These are phyloP conservation scores for Watsonalla binaria DNA, from an alignment of 2,888 invertebrate genomes.

Conservation along the genomic window DNA sequence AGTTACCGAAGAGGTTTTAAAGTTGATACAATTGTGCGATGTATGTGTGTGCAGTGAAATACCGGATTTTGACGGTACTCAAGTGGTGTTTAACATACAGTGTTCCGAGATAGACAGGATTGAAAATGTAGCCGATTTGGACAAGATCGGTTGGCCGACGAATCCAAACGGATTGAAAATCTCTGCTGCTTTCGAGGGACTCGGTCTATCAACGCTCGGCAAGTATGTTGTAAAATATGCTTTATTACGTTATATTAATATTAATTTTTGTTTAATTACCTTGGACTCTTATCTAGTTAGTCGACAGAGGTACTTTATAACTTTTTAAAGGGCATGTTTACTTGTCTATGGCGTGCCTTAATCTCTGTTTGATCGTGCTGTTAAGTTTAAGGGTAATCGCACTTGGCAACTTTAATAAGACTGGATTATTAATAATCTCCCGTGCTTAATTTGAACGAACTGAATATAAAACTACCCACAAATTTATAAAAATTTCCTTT, in stretches of 20 bases:
- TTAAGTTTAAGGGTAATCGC: constrained; percentile 21
- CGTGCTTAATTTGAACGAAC: no score
- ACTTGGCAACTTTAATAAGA: background rate
- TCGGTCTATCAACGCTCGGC: constrained; percentile 60
- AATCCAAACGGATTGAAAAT: constrained; percentile 67
- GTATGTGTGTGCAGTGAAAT: constrained; percentile 73
- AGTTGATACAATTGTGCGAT: constrained; percentile 55
- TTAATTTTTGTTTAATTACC: constrained; percentile 26
- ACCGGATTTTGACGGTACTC: constrained; percentile 54
- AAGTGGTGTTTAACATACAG: constrained; percentile 65
- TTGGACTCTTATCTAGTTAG: constrained; percentile 37
- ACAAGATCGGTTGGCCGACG: constrained; percentile 67
- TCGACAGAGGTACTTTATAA: constrained; percentile 22
- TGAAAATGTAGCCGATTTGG: constrained; percentile 57
- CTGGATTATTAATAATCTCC: background rate
- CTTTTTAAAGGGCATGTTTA: constrained; percentile 37
- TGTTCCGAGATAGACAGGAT: constrained; percentile 62
- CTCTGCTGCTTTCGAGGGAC: constrained; percentile 60
- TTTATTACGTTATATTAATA: constrained; percentile 2
- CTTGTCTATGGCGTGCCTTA: constrained; percentile 19
- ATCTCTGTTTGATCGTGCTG: constrained; percentile 26
- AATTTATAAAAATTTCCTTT: no score
- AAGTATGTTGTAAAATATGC: constrained; percentile 48
- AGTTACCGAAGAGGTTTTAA: constrained; percentile 31
- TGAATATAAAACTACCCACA: no score